Base-by-base conservation (phyloP, 64 coral and sea anemone genomes). In the Actinia tenebrosa region DNA sequence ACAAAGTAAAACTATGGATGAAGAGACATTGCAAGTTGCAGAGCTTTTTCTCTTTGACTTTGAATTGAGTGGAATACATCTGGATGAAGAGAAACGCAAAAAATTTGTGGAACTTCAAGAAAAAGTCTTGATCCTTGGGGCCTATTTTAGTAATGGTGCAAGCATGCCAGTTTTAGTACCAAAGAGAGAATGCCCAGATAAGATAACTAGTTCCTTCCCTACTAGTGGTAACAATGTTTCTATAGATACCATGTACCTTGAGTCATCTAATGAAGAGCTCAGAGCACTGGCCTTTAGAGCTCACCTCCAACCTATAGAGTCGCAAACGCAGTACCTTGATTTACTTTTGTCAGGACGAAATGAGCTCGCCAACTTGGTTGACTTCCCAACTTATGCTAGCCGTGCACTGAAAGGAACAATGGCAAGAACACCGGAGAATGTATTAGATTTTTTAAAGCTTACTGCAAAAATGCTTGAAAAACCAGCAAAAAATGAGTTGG, bases 31-130 rank as follows among this genome's bases (percentile, higher is more conserved):
- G 45, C 89, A 89, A 82, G 97, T 99, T 17, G 97, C 86, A 86
- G 93, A 99, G 27, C 79, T 95, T 1, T 99, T 99, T 86, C 83
- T 99, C 42, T 99, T 99, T 93, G 97, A 99, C 45, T 99, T 99
- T 95, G 97, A 99, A 87, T 91, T 95, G 55, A 99, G 97, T 89
- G 97, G 97, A 13, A 99, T 99, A 88, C 97, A 99, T 84, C 86
- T 99, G 42, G 86, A 95, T 77, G 79, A 93, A 78, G 44, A 82
- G 11, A 99, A 95, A 77, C 88, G 97, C 1, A 82, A 77, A 3
- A 91, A 87, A 71, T 99, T 99, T 93, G 97, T 99, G 46, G 86
- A 92, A 5, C 91, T 99, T 53, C 97, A 99, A 86, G 93, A 99
- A 59, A 80, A 86, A 16, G 71, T 90, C 9, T 80, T 99, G 45